Evolutionary conservation across 2,888 invertebrate species (phyloP), one percentile per base, ranked within the genome.

Genomic region (Chrysolina oricalcia): DNA sequence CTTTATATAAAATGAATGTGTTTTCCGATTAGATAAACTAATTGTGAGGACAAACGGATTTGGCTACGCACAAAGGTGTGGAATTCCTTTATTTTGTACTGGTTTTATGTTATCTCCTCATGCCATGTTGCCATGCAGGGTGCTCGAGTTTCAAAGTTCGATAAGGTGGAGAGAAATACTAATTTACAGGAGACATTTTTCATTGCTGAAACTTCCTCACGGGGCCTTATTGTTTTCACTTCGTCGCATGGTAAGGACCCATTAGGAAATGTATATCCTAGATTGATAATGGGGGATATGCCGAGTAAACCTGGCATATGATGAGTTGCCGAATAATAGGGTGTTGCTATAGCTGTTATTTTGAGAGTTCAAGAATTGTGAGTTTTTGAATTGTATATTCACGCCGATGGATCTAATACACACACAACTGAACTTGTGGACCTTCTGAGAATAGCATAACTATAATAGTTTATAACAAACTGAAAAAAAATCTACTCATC

Each of bases 11-110:
- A 73, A 76, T 70, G 62, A 74, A 77, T 72, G 74, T 66, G 53
- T 72, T 43, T 72, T 64, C 72, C 63, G 77, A 77, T 77, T 72
- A 75, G 74, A 77, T 77, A 72, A 68, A 73, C 76, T 76, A 76
- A 76, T 77, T 77, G 74, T 65, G 65, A 72, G 77, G 74, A 74
- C 72, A 74, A 72, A 74, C 69, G 71, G 71, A 76, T 76, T 71
- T 73, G 41, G 53, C 63, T 71, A 76, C 72, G 74, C 67, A 72
- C 53, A 72, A 78, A 75, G 65, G 72, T 78, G 72, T 70, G 75
- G 73, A 70, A 68, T 67, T 72, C 62, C 70, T 72, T 68, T 64
- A 67, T 66, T 53, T 71, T 69, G 64, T 27, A 65, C 69, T 72
- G 74, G 72, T 70, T 78, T 78, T 70, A 78, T 74, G 75, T 68